Percentiles rank a stretch among this genome's conserved stretches.
Evolutionary conservation across 2,797 vertebrate genomes (phyloP).

Genomic region (Cyprinella venusta): DNA sequence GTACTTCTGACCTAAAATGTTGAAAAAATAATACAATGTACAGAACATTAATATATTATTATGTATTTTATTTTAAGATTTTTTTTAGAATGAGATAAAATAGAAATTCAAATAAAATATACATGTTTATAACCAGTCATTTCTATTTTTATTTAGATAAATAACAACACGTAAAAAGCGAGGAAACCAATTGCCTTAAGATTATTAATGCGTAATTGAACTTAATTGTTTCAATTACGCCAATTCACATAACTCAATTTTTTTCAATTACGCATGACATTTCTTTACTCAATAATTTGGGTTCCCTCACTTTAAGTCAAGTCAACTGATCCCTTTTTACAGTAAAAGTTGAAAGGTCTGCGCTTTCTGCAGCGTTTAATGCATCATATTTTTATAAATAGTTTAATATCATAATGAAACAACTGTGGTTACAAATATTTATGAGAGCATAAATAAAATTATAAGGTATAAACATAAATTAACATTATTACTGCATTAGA

Average conservation of each 20-base stretch:
- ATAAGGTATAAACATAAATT: neutral
- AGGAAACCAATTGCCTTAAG: too few species aligned
- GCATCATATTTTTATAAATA: too few species aligned
- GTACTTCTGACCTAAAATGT: neutral
- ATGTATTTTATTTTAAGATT: too few species aligned
- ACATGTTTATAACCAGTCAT: neutral
- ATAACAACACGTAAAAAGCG: neutral
- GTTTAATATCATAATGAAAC: neutral
- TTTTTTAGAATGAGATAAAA: neutral
- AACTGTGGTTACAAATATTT: neutral
- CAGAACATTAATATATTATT: neutral
- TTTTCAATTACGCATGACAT: too few species aligned
- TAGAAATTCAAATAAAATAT: neutral
- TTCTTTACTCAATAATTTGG: too few species aligned
- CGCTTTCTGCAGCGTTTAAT: too few species aligned
- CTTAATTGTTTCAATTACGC: too few species aligned
- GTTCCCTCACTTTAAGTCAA: too few species aligned
- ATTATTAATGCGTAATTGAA: too few species aligned
- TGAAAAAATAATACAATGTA: neutral
- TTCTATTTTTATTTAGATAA: neutral
- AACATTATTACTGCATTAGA: neutral
- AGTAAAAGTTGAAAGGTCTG: neutral
- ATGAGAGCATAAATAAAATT: slow-evolving; percentile 2
- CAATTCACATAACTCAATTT: too few species aligned
- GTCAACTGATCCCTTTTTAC: too few species aligned